These are phyloP conservation scores for Peromyscus attwateri DNA, from an alignment of 2,797 vertebrate species.

Conservation along the genomic window DNA sequence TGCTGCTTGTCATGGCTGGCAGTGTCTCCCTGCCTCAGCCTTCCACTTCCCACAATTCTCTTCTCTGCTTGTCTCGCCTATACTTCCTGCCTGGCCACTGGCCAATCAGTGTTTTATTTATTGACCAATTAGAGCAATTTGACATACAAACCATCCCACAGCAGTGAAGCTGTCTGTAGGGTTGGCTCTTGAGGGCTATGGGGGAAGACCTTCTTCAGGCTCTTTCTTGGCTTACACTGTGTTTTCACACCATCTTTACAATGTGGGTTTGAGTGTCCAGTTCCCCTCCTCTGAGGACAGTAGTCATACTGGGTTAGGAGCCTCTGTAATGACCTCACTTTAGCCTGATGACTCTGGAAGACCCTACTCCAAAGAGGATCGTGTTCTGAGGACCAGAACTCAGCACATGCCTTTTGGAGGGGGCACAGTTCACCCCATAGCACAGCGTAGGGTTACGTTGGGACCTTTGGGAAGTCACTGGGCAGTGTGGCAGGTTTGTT, in stretches of 20 bases:
- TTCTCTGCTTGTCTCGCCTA: no score
- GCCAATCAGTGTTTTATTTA: no score
- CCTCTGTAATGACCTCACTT: neutral
- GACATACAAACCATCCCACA: no score
- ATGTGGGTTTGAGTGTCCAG: neutral
- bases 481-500: neutral
- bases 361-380: neutral
- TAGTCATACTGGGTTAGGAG: neutral
- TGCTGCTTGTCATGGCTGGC: no score
- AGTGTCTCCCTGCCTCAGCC: no score
- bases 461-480: neutral
- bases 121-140: no score
- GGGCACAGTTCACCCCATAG: neutral
- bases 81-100: no score
- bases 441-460: neutral
- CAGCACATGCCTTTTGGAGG: neutral
- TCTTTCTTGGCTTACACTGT: neutral
- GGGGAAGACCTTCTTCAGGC: neutral
- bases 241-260: neutral
- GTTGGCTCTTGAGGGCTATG: neutral
- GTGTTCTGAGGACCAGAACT: neutral
- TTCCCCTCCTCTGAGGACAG: neutral
- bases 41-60: no score
- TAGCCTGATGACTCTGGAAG: slow-evolving; percentile 1
- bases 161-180: neutral